phyloP scores from a whole-genome alignment of 2,888 invertebrate species.

The Philereme vetulata region DNA sequence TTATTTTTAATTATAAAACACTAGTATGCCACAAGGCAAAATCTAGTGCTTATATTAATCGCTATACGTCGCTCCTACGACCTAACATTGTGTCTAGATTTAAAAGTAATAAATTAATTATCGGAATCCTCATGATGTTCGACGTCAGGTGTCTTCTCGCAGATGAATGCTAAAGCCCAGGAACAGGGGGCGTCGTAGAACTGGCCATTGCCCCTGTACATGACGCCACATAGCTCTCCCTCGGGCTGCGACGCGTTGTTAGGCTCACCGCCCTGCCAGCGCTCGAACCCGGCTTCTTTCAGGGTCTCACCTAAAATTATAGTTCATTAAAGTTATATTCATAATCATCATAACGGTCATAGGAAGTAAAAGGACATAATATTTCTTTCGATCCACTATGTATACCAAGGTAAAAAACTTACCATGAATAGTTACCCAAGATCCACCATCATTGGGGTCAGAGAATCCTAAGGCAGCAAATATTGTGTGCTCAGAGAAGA shows the following conservation, averaged over 20 bases:
- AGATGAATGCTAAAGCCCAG: conserved; percentile 15
- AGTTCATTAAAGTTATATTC: background rate
- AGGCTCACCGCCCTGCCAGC: conserved; percentile 19
- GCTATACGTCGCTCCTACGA: too few species aligned
- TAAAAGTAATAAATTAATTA: background rate
- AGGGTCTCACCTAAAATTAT: conserved; percentile 43
- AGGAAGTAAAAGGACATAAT: too few species aligned
- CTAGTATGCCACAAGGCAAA: too few species aligned
- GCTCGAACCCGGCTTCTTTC: conserved; percentile 13
- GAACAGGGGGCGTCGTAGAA: conserved; percentile 18
- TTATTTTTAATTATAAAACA: too few species aligned
- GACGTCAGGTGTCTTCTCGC: conserved; percentile 17
- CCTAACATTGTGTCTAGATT: too few species aligned
- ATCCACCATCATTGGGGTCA: conserved; percentile 46
- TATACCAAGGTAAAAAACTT: conserved; percentile 11
- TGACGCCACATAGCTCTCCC: conserved; percentile 22
- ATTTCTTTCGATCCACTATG: too few species aligned
- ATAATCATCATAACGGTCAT: too few species aligned
- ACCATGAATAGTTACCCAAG: conserved; percentile 55
- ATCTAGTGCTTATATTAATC: too few species aligned
- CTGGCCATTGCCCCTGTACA: background rate
- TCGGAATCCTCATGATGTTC: conserved; percentile 4
- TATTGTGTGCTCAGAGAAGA: conserved; percentile 32
- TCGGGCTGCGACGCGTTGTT: conserved; percentile 17
- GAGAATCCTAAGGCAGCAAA: conserved; percentile 46